These are phyloP conservation scores for Crossoptilon crossoptilon DNA, from an alignment of 2,797 vertebrate species.

Conservation along the genomic window DNA sequence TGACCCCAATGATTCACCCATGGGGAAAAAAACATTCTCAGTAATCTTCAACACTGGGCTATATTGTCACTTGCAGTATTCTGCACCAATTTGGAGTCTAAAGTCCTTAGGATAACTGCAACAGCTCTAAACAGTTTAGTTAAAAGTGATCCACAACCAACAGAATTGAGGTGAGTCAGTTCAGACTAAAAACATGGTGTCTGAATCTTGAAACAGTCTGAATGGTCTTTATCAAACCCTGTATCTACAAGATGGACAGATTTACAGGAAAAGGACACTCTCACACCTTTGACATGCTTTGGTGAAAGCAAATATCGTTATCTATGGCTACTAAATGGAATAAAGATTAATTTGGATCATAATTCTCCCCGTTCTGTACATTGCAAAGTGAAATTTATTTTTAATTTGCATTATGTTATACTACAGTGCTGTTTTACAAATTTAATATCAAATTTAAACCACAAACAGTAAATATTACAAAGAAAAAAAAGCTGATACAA, in stretches of 20 bases:
- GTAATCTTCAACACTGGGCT: not conserved
- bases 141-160: not conserved
- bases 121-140: not conserved
- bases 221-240: slow-evolving; percentile 6
- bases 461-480: slow-evolving; percentile 56
- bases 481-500: slow-evolving; percentile 48
- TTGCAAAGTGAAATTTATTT: slow-evolving; percentile 62
- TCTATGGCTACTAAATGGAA: slow-evolving; percentile 45
- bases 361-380: slow-evolving; percentile 59
- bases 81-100: not conserved
- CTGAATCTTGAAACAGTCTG: not conserved
- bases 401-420: slow-evolving; percentile 71
- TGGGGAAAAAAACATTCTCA: not conserved
- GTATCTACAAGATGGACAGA: not conserved
- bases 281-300: not conserved
- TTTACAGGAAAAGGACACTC: slow-evolving; percentile 5
- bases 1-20: not conserved
- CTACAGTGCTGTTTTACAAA: slow-evolving; percentile 70
- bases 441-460: slow-evolving; percentile 56
- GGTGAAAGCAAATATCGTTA: slow-evolving; percentile 50
- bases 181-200: not conserved
- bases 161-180: not conserved
- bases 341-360: slow-evolving; percentile 66
- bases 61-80: not conserved
- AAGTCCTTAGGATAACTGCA: not conserved